Evolutionary conservation across 2,113 vertebrate genomes (phyloP), one percentile per base, ranked within the genome.

Genomic region (Anarrhichthys ocellatus): DNA sequence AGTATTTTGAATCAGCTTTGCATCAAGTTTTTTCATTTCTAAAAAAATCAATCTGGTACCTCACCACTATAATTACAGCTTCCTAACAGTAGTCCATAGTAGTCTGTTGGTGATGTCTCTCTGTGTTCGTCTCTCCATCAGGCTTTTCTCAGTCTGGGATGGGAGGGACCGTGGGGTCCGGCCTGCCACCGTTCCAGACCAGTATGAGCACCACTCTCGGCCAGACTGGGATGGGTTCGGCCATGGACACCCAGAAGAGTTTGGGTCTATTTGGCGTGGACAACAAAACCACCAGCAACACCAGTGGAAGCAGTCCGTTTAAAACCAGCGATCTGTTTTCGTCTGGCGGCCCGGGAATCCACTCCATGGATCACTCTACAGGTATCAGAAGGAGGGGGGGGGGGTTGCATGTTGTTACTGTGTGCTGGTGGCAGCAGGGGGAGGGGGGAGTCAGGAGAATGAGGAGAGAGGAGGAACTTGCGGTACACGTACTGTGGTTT

Each of bases 131-230:
- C 36, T 85, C 44, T 75, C 54, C 63, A 29, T 65, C 69, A 96
- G 95, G 94, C 58, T 93, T 94, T 80, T 89, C 93, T 58, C 93
- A 95, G 80, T 87, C 94, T 82, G 94, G 88, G 34, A 84, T 94
- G 85, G 91, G 91, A 66, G 91, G 88, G 29, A 89, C 90, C 77
- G 81, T 88, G 76, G 93, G 93, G 54, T 91, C 91, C 24, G 80
- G 90, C 9, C 48, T 94, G 80, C 88, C 93, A 1, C 93, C 94
- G 0, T 92, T 94, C 82, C 94, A 94, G 85, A 88, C 90, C 72
- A 88, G 78, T 24, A 92, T 93, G 87, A 82, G 91, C 61, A 79
- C 92, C 46, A 38, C 76, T 80, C 67, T 90, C 1, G 86, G 87
- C 40, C 91, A 91, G 80, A 68, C 85, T 27, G 85, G 76, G 44